Evolutionary conservation across 2,797 vertebrate genomes (phyloP).

Genomic region (Heliangelus exortis): DNA sequence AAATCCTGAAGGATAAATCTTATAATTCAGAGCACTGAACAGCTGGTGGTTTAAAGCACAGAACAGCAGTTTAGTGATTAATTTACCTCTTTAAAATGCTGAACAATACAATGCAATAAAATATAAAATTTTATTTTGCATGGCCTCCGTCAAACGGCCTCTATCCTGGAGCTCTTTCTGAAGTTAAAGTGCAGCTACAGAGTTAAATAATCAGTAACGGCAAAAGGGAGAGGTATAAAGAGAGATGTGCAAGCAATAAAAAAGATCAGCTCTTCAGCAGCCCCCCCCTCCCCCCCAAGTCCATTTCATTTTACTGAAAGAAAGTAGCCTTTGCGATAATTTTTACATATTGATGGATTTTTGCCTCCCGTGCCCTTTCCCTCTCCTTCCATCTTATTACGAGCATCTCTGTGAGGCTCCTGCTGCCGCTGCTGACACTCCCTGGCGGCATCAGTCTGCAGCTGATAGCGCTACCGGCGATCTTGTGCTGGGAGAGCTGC

Average conservation of each 20-base stretch:
- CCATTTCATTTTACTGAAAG: conserved; percentile 53
- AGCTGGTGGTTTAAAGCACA: conserved; percentile 79
- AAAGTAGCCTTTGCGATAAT: conserved; percentile 27
- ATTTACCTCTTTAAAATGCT: conserved; percentile 80
- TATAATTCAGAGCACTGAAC: conserved; percentile 76
- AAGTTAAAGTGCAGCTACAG: conserved; percentile 41
- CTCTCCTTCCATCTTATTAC: background rate
- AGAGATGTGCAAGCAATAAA: background rate
- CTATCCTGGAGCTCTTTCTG: conserved; percentile 27
- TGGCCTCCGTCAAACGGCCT: background rate
- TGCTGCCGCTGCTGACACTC: background rate
- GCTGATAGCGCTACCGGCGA: background rate
- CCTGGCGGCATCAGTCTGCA: background rate
- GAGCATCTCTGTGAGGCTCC: background rate
- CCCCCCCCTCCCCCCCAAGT: background rate
- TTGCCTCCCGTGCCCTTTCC: conserved; percentile 2
- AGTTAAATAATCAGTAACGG: conserved; percentile 55
- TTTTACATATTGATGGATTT: conserved; percentile 30
- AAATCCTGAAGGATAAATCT: conserved; percentile 78
- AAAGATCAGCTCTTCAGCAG: background rate
- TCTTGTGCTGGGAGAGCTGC: background rate
- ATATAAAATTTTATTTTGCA: conserved; percentile 46
- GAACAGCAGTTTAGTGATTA: conserved; percentile 79
- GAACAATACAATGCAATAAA: conserved; percentile 63
- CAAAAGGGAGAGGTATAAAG: conserved; percentile 24